A percentile compares a stretch with the other conserved stretches of the same genome.
phyloP scores from a whole-genome alignment of 1,140 invertebrate genomes.

The Eueides isabella region DNA sequence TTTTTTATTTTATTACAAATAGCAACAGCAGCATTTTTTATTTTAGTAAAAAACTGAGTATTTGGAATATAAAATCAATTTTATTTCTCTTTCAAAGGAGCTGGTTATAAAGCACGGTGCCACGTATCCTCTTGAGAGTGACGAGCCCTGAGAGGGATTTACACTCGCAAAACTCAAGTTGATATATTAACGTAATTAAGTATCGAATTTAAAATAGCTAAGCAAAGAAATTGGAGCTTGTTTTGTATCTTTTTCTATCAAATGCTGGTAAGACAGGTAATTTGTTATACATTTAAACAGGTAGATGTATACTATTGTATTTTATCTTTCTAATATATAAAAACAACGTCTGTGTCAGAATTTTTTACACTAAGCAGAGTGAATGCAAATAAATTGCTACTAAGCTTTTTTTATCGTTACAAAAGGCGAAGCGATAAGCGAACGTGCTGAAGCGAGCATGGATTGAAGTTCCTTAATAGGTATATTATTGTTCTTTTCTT shows the following conservation, averaged over 20 bases:
- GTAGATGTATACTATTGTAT: too few relatives aligned
- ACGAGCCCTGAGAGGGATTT: background rate
- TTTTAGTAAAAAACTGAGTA: background rate
- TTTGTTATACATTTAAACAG: too few relatives aligned
- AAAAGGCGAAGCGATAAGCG: too few relatives aligned
- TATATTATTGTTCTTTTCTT: too few relatives aligned
- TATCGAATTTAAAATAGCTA: background rate
- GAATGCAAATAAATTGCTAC: too few relatives aligned
- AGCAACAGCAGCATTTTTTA: background rate
- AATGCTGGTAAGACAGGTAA: too few relatives aligned
- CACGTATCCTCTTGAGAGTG: background rate
- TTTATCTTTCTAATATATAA: too few relatives aligned
- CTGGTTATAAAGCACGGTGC: constrained; percentile 8
- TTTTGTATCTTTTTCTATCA: background rate
- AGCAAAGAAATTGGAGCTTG: background rate
- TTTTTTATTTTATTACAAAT: background rate
- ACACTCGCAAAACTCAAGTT: constrained; percentile 2
- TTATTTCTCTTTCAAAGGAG: background rate
- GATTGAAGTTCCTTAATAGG: too few relatives aligned
- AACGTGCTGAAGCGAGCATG: too few relatives aligned
- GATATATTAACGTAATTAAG: constrained; percentile 10
- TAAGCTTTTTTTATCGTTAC: too few relatives aligned
- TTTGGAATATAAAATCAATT: background rate
- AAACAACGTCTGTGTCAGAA: too few relatives aligned
- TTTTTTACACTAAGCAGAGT: too few relatives aligned